Conservation (phyloP, 23 tunicate genomes). For the Styela plicata region DNA sequence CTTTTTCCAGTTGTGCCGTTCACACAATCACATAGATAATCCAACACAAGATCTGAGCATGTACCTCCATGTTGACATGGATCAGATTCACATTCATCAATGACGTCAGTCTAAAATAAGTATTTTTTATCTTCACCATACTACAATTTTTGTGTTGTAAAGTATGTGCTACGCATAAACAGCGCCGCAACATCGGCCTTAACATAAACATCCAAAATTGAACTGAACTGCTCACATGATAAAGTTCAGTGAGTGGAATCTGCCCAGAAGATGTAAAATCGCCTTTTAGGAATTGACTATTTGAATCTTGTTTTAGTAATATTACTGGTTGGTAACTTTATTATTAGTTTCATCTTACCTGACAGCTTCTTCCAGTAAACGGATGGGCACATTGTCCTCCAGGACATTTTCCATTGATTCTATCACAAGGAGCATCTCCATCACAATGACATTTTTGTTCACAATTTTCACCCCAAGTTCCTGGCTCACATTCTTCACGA, state of each 20-base stretch:
- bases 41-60: slow-evolving; percentile 44
- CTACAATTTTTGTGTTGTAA: too few relatives aligned
- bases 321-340: too few relatives aligned
- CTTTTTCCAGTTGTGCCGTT: slow-evolving; percentile 50
- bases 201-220: too few relatives aligned
- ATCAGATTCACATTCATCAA: slow-evolving; percentile 63
- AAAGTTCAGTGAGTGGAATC: too few relatives aligned
- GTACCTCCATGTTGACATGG: slow-evolving; percentile 57
- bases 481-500: slow-evolving; percentile 56
- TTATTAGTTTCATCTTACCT: slow-evolving; percentile 32
- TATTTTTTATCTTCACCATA: not conserved
- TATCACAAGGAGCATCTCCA: slow-evolving; percentile 47
- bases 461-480: slow-evolving; percentile 85
- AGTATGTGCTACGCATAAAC: too few relatives aligned
- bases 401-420: slow-evolving; percentile 60
- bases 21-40: slow-evolving; percentile 42
- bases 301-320: too few relatives aligned
- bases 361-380: slow-evolving; percentile 82
- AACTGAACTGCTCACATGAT: too few relatives aligned
- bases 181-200: too few relatives aligned
- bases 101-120: slow-evolving; percentile 42
- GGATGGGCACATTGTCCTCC: slow-evolving; percentile 61
- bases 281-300: too few relatives aligned
- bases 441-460: slow-evolving; percentile 54
- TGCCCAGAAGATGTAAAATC: too few relatives aligned